Base-by-base conservation (phyloP, 2,113 vertebrate genomes). In the Phoenicopterus ruber region DNA sequence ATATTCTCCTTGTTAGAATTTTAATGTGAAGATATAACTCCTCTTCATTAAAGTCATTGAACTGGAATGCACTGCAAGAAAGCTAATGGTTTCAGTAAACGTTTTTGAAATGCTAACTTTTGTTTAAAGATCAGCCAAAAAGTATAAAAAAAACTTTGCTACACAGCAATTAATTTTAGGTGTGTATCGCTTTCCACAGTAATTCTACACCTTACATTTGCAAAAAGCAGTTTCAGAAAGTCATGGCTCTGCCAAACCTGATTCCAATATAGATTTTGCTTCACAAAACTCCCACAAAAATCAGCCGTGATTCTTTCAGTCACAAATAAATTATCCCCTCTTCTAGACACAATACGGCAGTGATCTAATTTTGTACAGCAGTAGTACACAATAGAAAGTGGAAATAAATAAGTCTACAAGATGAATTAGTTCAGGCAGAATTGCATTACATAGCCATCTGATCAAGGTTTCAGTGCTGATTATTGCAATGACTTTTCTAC, bases 21-120 rank as follows among this genome's bases (percentile, higher is more conserved):
- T 88, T 91, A 69, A 92, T 54, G 59, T 81, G 59, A 81, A 83
- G 38, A 17, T 70, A 82, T 69, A 61, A 65, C 61, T 86, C 82
- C 69, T 74, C 38, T 81, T 90, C 63, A 83, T 88, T 91, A 44
- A 86, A 86, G 55, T 76, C 67, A 92, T 16, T 78, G 72, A 89
- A 91, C 63, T 82, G 52, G 31, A 94, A 88, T 46, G 22, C 42
- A 42, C 40, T 79, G 36, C 54, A 69, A 91, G 83, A 81, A 91
- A 95, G 59, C 73, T 79, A 79, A 84, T 61, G 52, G 49, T n/a
- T 72, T 93, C 61, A 42, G 54, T 24, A 81, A 77, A 4, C 31
- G 36, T 36, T 96, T 94, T 59, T 90, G 88, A 92, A 94, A 93
- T 40, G 44, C 28, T 87, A 87, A 89, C 59, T 93, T 94, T 86